Evolutionary conservation across 2,113 vertebrate genomes (phyloP).

Genomic region (Paraplagusia blochii): DNA sequence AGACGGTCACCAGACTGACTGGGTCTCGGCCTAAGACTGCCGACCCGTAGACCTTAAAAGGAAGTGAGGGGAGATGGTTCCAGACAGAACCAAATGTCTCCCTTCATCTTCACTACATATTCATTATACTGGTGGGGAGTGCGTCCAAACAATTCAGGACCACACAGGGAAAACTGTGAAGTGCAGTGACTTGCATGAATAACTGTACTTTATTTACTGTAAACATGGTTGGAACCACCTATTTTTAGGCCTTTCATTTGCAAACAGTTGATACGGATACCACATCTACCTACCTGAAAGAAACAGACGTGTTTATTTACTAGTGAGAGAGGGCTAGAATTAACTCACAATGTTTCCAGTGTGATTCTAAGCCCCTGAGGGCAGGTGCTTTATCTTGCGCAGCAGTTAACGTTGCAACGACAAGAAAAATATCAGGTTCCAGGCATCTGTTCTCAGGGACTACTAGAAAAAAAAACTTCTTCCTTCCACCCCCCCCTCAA

Average conservation of each 20-base stretch:
- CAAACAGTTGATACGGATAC: conserved; percentile 26
- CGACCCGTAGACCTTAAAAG: conserved; percentile 12
- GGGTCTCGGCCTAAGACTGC: conserved; percentile 23
- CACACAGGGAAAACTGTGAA: conserved; percentile 55
- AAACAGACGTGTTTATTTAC: conserved; percentile 16
- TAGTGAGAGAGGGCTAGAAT: conserved; percentile 4
- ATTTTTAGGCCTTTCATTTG: conserved; percentile 17
- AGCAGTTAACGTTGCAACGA: background rate
- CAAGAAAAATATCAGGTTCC: too few relatives aligned
- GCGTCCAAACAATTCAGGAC: conserved; percentile 35
- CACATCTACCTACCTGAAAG: conserved; percentile 8
- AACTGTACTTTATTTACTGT: conserved; percentile 14
- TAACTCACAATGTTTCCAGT: background rate
- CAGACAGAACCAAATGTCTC: conserved; percentile 19
- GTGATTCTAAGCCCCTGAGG: background rate
- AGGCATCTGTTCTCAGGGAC: too few relatives aligned
- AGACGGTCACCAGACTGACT: conserved; percentile 13
- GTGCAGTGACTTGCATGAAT: conserved; percentile 22
- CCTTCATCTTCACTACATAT: conserved; percentile 25
- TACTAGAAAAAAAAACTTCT: too few relatives aligned
- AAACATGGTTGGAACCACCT: conserved; percentile 25
- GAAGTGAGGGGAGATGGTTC: background rate
- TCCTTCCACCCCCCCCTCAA: too few relatives aligned
- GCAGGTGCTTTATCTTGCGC: conserved; percentile 3
- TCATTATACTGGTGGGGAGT: conserved; percentile 18